Percentiles rank a stretch among this genome's conserved stretches.
phyloP scores from a whole-genome alignment of 2,113 vertebrate species.

The Perca fluviatilis region DNA sequence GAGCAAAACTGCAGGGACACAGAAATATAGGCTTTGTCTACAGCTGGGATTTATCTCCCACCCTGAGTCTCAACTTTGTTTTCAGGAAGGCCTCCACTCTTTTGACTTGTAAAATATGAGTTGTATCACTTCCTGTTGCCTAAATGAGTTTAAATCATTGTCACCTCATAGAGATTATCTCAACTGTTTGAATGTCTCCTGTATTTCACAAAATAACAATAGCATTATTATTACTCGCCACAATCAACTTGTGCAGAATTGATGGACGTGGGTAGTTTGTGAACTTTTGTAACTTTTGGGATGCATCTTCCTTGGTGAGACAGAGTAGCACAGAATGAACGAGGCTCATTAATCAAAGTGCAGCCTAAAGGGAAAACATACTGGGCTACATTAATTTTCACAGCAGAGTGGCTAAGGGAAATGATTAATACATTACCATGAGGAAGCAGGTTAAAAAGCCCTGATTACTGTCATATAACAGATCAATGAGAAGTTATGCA shows the following conservation, averaged over 20 bases:
- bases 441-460: slow-evolving; percentile 79
- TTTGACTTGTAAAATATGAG: slow-evolving; percentile 59
- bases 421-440: slow-evolving; percentile 78
- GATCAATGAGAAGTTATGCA: slow-evolving; percentile 67
- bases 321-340: slow-evolving; percentile 40
- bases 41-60: slow-evolving; percentile 76
- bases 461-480: slow-evolving; percentile 74
- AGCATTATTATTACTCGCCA: background rate
- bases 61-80: slow-evolving; percentile 74
- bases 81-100: slow-evolving; percentile 56
- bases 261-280: slow-evolving; percentile 60
- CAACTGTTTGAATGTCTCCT: background rate
- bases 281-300: slow-evolving; percentile 62
- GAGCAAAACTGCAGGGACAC: slow-evolving; percentile 74
- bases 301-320: slow-evolving; percentile 50
- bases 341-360: slow-evolving; percentile 78
- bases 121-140: slow-evolving; percentile 37
- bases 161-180: slow-evolving; percentile 51
- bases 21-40: slow-evolving; percentile 77
- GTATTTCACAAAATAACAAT: background rate
- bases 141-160: slow-evolving; percentile 45
- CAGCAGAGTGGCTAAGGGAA: slow-evolving; percentile 71
- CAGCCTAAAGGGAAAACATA: slow-evolving; percentile 77
- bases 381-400: slow-evolving; percentile 77
- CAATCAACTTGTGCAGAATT: slow-evolving; percentile 12